Evolutionary conservation across 2,113 vertebrate genomes (phyloP), one percentile per base, ranked within the genome.

Genomic region (Gymnogyps californianus): DNA sequence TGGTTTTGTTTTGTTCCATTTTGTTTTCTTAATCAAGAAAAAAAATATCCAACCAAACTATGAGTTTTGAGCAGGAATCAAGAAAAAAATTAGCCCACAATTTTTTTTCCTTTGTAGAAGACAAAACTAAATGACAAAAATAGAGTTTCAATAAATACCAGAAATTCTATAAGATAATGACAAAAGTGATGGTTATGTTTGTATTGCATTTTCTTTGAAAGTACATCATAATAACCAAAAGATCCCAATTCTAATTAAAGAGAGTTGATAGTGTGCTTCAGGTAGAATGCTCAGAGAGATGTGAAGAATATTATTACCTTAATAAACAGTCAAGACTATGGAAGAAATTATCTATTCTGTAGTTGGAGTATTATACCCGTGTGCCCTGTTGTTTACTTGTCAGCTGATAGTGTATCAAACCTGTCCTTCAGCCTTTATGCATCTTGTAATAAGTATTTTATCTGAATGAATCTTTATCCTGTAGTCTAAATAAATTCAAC

Each of bases 391-490:
- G 46, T 78, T 94, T 92, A 55, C 38, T 80, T 77, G 25, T 46
- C 72, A 91, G 29, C 10, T 94, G 79, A 89, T 89, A 84, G 16
- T 71, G 70, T 82, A 89, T 92, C 76, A 96, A 92, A 87, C 49
- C 42, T 82, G 52, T 91, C 67, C 89, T 96, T 93, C 81, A 88
- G 74, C 38, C 42, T 94, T 93, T 90, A 49, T 70, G 36, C 13
- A 61, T 83, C 81, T 96, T 74, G 32, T 74, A 95, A 79, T 91
- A 93, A 88, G 75, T 70, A 95, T 97, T 96, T 97, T 96, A 88
- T 94, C 83, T 90, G 93, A 93, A 95, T 87, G 57, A 84, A 94
- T 91, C 62, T 94, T 96, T 88, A 91, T 88, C 75, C 20, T 62
- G 40, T 58, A 74, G 64, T 74, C 59, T 88, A 97, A 96, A 96